Evolutionary conservation across 2,888 invertebrate species (phyloP), one percentile per base, ranked within the genome.

Genomic region (Ethmia dodecea): DNA sequence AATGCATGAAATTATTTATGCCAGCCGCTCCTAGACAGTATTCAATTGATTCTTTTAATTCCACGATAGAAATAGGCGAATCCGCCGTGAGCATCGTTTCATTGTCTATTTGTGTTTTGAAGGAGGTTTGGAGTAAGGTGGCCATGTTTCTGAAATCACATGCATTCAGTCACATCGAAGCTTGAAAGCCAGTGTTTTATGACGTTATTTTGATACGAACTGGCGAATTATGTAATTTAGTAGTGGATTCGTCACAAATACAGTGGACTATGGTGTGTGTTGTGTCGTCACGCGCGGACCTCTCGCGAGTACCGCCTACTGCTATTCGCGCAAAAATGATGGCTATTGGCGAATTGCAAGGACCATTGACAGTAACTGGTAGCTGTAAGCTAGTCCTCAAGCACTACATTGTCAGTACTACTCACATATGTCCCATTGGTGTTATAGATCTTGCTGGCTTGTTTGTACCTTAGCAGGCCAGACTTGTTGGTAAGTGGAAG

Each of bases 361-460:
- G 84, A 84, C 86, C 84, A 84, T 84, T 78, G 66, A 66, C 68
- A 69, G 56, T 71, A 67, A 68, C 55, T 50, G 54, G 46, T 68
- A 72, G 60, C 58, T 52, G 52, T 69, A 62, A 70, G 74, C 69
- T 75, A 73, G 80, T 87, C 67, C 67, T 63, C 51, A 69, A 55
- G 79, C 79, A 78, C 73, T 77, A 78, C 80, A 79, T 77, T 74
- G 70, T 70, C 71, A 72, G 69, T 73, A 65, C 57, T 51, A 67
- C 77, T 83, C 62, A 80, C 60, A 68, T 75, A 61, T 75, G 78
- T 83, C 71, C 81, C 70, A 76, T 88, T 89, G 84, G 81, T 87
- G 89, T 90, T 90, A 86, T 90, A 90, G 90, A 90, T 90, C 86
- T 89, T 90, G 89, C 89, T 90, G 89, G 90, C 90, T 89, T 90